Conservation (phyloP, 2,888 invertebrate genomes). For the Diaphora mendica region DNA sequence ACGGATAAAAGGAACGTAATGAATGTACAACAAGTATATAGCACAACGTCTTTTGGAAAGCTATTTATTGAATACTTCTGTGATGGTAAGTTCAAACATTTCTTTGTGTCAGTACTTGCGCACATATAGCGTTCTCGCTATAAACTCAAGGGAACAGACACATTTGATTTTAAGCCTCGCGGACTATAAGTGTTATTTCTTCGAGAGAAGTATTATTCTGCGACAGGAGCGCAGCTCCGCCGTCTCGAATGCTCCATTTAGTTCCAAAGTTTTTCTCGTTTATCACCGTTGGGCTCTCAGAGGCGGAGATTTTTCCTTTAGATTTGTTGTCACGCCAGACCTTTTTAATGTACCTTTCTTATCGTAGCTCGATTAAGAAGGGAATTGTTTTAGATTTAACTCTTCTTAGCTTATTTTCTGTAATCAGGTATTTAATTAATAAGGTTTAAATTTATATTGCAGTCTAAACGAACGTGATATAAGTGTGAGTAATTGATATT, state of each 20-base stretch:
- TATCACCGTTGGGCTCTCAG: constrained; percentile 86
- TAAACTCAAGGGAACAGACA: constrained; percentile 78
- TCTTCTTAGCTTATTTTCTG: constrained; percentile 39
- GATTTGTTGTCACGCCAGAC: constrained; percentile 87
- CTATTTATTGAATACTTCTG: neutral
- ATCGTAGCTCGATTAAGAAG: constrained; percentile 81
- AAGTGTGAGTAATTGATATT: neutral
- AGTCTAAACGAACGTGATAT: neutral
- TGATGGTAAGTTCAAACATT: constrained; percentile 60
- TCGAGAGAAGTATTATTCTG: constrained; percentile 85
- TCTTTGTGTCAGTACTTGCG: constrained; percentile 70
- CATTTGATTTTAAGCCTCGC: constrained; percentile 87
- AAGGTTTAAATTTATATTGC: neutral
- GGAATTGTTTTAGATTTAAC: constrained; percentile 70
- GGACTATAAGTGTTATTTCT: constrained; percentile 87
- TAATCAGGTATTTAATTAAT: constrained; percentile 39
- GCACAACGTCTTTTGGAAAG: neutral
- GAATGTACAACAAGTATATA: neutral
- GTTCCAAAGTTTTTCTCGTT: constrained; percentile 87
- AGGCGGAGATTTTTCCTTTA: constrained; percentile 87
- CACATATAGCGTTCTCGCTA: constrained; percentile 71
- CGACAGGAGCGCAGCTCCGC: constrained; percentile 82
- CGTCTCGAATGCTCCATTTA: constrained; percentile 87
- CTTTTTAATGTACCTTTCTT: constrained; percentile 86
- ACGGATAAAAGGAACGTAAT: neutral